These are phyloP conservation scores for Alouatta palliata DNA, from an alignment of 2,113 vertebrate genomes.

Conservation along the genomic window DNA sequence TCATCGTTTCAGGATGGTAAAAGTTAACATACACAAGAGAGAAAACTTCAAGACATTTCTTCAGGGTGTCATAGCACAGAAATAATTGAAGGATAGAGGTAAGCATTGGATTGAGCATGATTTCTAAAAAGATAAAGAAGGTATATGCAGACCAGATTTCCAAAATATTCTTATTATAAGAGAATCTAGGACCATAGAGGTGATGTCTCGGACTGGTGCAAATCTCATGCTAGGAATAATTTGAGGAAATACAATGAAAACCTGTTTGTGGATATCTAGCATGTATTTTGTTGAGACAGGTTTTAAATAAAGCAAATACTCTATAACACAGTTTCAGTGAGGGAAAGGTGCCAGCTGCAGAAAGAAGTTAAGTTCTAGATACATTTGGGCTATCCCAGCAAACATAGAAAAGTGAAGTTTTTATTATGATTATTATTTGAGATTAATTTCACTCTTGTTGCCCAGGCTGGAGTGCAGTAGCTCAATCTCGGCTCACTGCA, in stretches of 20 bases:
- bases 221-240: background rate
- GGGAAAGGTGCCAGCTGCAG: fast-evolving
- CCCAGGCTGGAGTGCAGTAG: too few relatives aligned
- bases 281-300: background rate
- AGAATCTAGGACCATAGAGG: background rate
- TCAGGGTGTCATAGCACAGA: background rate
- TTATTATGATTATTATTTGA: too few relatives aligned
- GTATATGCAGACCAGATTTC: background rate
- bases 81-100: background rate
- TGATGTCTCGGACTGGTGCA: background rate
- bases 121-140: conserved; percentile 3
- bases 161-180: background rate
- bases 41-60: background rate
- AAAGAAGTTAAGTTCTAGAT: background rate
- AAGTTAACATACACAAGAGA: background rate
- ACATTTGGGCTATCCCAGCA: background rate
- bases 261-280: background rate
- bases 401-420: background rate
- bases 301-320: background rate
- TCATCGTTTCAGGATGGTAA: background rate
- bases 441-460: too few relatives aligned
- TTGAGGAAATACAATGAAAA: background rate
- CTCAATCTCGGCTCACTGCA: too few relatives aligned
- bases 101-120: background rate
- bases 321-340: background rate